phyloP scores from a whole-genome alignment of 2,113 vertebrate genomes.

The Artemisiospiza belli region DNA sequence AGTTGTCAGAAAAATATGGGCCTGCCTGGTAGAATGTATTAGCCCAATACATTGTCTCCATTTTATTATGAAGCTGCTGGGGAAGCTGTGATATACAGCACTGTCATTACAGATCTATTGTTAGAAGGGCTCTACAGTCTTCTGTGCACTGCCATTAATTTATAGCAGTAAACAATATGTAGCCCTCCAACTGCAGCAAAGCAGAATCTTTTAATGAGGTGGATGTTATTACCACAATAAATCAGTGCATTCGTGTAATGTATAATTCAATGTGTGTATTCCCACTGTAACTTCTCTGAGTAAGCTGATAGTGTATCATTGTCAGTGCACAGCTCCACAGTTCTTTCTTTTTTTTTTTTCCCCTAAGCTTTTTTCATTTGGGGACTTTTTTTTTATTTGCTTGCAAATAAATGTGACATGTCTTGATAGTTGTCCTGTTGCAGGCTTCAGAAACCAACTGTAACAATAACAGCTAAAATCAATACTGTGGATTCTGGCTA shows the following conservation, averaged over 20 bases:
- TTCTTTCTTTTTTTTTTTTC: background rate
- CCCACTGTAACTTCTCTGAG: constrained; percentile 93
- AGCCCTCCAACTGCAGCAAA: constrained; percentile 83
- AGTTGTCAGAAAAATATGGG: constrained; percentile 88
- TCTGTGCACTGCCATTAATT: constrained; percentile 86
- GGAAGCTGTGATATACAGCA: constrained; percentile 90
- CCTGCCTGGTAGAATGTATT: constrained; percentile 85
- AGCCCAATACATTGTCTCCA: constrained; percentile 88
- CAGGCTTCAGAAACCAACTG: constrained; percentile 76
- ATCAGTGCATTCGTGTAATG: constrained; percentile 98
- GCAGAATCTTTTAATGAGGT: constrained; percentile 98
- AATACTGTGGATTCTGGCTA: constrained; percentile 80
- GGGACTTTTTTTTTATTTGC: constrained; percentile 74
- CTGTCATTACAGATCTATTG: constrained; percentile 89
- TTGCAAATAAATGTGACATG: constrained; percentile 79
- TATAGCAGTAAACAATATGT: constrained; percentile 96
- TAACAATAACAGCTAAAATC: constrained; percentile 86
- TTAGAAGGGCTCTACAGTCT: constrained; percentile 85
- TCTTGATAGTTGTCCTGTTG: constrained; percentile 74
- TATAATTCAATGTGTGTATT: constrained; percentile 99
- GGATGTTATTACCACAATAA: constrained; percentile 99
- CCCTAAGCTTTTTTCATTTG: constrained; percentile 76
- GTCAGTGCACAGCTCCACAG: constrained; percentile 82
- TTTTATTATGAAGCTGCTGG: constrained; percentile 86
- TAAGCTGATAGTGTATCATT: constrained; percentile 97